Evolutionary conservation across 2,888 invertebrate species (phyloP), one percentile per base, ranked within the genome.

Genomic region (Ennomos fuscantarius): DNA sequence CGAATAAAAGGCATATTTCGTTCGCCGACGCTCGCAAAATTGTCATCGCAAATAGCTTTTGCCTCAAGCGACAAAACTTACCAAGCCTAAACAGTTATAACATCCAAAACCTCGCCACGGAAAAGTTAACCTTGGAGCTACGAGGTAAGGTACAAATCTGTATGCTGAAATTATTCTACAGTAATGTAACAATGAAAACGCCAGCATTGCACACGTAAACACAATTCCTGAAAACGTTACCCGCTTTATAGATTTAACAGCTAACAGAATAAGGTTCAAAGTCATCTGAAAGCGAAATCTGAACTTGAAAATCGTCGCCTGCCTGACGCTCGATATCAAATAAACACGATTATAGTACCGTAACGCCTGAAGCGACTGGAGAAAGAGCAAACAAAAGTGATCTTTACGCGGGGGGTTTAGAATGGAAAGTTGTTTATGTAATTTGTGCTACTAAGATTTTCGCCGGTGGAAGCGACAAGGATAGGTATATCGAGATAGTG

Each of bases 1-100:
- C 87, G 90, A 87, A 92, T 92, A 92, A 92, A 92, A 91, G 91
- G 89, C 91, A 92, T 91, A 91, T 91, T 92, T 90, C 90, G 89
- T 88, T 86, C 88, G 79, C 84, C 87, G 84, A 82, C 86, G 87
- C 86, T 89, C 84, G 86, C 88, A 82, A 91, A 92, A 92, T 92
- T 91, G 92, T 92, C 92, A 91, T 90, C 90, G 87, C 90, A 91
- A 92, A 92, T 92, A 91, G 92, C 89, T 91, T 89, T 89, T 68
- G 89, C 92, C 89, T 66, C 63, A 62, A 84, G 92, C 89, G 62
- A 66, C 70, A 57, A 63, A 70, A 65, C 56, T 46, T 24, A 63
- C 44, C 66, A 72, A 62, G 35, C 61, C 52, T 9, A 62, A 70
- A 79, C 79, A 77, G 73, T 63, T 73, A 48, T 63, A 82, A 76